Evolutionary conservation across 2,888 invertebrate genomes (phyloP), one percentile per base, ranked within the genome.

Genomic region (Camponotus fellah): DNA sequence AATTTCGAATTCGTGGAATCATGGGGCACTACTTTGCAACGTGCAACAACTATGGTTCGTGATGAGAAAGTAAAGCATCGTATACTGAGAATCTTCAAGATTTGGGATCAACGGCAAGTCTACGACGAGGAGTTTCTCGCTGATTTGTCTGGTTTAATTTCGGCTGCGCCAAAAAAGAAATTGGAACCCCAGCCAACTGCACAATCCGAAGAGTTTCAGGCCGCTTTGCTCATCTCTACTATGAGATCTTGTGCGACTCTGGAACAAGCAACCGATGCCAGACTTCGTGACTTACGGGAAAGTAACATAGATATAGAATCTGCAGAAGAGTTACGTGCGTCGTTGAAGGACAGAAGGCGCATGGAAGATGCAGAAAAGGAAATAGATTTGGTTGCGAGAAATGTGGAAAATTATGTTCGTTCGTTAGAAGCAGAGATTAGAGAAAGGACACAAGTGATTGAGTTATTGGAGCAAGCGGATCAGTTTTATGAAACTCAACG

Each of bases 101-200:
- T 99, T 90, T 99, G 99, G 99, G 98, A 98, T 94, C 98, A 99
- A 93, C 96, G 99, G 89, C 97, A 97, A 66, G 97, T 99, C 26
- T 99, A 99, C 94, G 98, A 97, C 94, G 97, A 98, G 92, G 98
- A 98, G 92, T 99, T 98, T 93, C 96, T 99, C 40, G 96, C 97
- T 17, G 99, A 99, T 95, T 95, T 99, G 40, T 97, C 97, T 62
- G 98, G 98, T 5, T 95, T 99, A 80, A 96, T 99, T 49, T 98
- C 97, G 91, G 97, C 97, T 32, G 97, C 97, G 69, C 97, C 97
- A 71, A 96, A 96, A 76, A 97, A 97, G 89, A 96, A 96, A 94
- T 95, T 95, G 92, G 97, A 97, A 89, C 93, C 93, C 79, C 97
- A 97, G 92, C 96, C 96, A 2, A 72, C 88, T 5, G 87, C 86